Evolutionary conservation across 2,797 vertebrate genomes (phyloP).

Genomic region (Brachyrhaphis roseni): DNA sequence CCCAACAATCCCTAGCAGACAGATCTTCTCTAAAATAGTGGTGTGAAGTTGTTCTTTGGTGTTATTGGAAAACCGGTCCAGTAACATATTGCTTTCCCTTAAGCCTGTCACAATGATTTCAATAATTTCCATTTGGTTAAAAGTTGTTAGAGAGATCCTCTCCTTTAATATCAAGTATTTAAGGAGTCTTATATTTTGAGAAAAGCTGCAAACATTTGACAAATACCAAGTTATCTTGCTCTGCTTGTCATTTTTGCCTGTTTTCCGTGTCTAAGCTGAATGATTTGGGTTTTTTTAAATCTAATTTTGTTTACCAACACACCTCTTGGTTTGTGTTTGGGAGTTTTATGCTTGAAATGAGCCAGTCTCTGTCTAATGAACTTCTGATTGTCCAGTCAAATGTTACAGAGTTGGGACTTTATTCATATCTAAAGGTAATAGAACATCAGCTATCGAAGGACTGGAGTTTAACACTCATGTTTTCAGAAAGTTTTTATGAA

Average conservation of each 20-base stretch:
- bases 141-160: too few relatives aligned
- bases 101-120: too few relatives aligned
- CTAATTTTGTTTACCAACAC: too few relatives aligned
- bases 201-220: too few relatives aligned
- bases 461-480: background rate
- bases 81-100: background rate
- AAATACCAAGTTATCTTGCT: too few relatives aligned
- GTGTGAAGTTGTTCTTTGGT: background rate
- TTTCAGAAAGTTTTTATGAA: constrained; percentile 1
- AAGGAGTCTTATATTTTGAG: too few relatives aligned
- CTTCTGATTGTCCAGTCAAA: background rate
- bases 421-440: background rate
- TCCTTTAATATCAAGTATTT: too few relatives aligned
- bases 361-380: background rate
- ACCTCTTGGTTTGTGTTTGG: background rate
- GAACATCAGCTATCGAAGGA: background rate
- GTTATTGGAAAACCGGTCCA: background rate
- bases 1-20: background rate
- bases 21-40: background rate
- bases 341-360: background rate
- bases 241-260: too few relatives aligned
- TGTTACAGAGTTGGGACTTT: background rate
- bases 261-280: too few relatives aligned
- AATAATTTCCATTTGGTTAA: too few relatives aligned
- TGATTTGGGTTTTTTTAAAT: too few relatives aligned